Base-by-base conservation (phyloP, 2,113 vertebrate species). In the Prolemur simus region DNA sequence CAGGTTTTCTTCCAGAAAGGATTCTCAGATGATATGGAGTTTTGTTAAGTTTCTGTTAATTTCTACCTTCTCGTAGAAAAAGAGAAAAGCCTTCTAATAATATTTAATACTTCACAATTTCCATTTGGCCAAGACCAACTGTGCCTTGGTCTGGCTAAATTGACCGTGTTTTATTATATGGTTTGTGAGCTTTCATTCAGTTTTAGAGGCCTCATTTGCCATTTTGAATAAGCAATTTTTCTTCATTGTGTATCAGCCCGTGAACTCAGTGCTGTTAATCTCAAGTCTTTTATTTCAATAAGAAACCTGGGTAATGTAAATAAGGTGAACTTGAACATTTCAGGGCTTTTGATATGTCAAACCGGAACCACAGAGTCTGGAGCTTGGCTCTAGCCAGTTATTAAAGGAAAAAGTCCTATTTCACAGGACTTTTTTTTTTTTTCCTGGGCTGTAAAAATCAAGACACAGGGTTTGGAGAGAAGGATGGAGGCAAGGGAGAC, bases 81-180 rank as follows among this genome's bases (percentile, higher is more conserved):
- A 68, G 88, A 73, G 80, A 52, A 56, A 45, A 97, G 3, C 8
- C 80, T 64, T 95, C 37, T 78, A 49, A 37, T 76, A 94, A 85
- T 89, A 94, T 97, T 96, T 74, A 96, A 68, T 45, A 68, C 27
- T 94, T 96, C 73, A 89, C 69, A 74, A 82, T 94, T 86, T 96
- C 87, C 25, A 58, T 42, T 96, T 64, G 34, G 60, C 88, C 74
- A 68, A 82, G 71, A 80, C 60, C 27, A 77, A 5, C 6, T 25
- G 54, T 76, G 47, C 15, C 34, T 95, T 7, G 9, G 45, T 82
- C 49, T 95, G 80, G 58, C 64, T 96, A 88, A 93, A 82, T 27
- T 68, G 93, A 47, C 29, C 54, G 5, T 68, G 71, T 88, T 95
- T 89, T 68, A 83, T 56, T 78, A 56, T 94, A 68, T 29, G 37